These are phyloP conservation scores for Brevimyrus niger DNA, from an alignment of 2,113 vertebrate species.

Conservation along the genomic window DNA sequence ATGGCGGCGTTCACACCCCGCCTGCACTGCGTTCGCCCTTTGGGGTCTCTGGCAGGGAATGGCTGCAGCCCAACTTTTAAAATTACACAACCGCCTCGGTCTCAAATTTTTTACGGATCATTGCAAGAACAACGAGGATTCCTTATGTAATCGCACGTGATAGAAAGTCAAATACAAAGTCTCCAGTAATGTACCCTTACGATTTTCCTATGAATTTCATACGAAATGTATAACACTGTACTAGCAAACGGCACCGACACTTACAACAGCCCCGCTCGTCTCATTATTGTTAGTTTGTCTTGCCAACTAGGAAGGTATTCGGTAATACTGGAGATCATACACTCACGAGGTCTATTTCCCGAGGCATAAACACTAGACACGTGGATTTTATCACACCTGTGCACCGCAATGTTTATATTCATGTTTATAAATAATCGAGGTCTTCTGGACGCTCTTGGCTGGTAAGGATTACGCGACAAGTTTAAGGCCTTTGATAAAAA, in stretches of 20 bases:
- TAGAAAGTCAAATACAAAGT: neutral
- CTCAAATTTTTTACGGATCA: neutral
- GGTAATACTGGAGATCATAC: neutral
- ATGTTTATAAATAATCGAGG: neutral
- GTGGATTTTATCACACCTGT: neutral
- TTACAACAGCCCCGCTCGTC: neutral
- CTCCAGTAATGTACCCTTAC: neutral
- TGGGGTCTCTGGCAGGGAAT: neutral
- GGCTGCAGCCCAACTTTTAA: neutral
- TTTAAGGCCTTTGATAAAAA: neutral
- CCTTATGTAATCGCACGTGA: neutral
- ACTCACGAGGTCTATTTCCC: neutral
- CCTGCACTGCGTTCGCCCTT: constrained; percentile 22
- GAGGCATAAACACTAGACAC: neutral
- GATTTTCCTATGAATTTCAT: neutral
- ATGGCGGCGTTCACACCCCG: constrained; percentile 17
- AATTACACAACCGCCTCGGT: neutral
- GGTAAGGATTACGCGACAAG: neutral
- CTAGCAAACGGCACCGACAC: neutral
- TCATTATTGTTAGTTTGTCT: neutral
- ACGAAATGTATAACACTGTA: neutral
- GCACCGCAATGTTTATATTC: neutral
- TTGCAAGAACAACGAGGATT: neutral
- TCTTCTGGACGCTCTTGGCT: neutral
- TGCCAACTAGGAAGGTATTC: neutral